A percentile compares a stretch with the other conserved stretches of the same genome.
Conservation (phyloP, 2,888 invertebrate species). For the Pharmacophagus antenor region DNA sequence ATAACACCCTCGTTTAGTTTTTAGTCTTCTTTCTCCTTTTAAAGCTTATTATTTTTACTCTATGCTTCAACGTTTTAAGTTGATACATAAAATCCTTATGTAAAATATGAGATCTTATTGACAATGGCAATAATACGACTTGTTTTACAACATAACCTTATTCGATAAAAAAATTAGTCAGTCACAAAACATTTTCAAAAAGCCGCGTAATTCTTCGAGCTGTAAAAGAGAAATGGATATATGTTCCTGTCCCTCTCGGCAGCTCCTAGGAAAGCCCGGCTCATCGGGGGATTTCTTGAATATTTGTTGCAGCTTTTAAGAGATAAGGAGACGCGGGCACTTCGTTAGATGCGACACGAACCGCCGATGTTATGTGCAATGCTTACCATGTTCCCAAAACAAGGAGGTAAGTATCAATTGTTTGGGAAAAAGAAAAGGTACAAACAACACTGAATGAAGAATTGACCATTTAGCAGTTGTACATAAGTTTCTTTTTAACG, state of each 20-base stretch:
- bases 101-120: too few species aligned
- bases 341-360: conserved; percentile 53
- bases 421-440: conserved; percentile 34
- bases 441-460: conserved; percentile 19
- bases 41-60: background rate
- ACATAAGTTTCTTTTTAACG: background rate
- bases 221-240: conserved; percentile 6
- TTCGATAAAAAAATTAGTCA: conserved; percentile 35
- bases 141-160: too few species aligned
- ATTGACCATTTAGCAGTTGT: conserved; percentile 1
- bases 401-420: conserved; percentile 63
- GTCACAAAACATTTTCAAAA: conserved; percentile 38
- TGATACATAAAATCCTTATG: background rate
- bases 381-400: conserved; percentile 45
- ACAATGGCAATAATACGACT: too few species aligned
- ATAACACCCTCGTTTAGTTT: too few species aligned
- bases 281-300: conserved; percentile 75
- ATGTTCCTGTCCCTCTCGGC: background rate
- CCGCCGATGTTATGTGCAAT: conserved; percentile 62
- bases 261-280: conserved; percentile 60
- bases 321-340: conserved; percentile 65
- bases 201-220: conserved; percentile 54
- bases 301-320: conserved; percentile 79
- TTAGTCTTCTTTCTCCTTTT: background rate
- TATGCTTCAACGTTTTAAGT: too few species aligned